A percentile compares a stretch with the other conserved stretches of the same genome.
phyloP scores from a whole-genome alignment of 2,797 vertebrate species.

The Cottoperca gobio region DNA sequence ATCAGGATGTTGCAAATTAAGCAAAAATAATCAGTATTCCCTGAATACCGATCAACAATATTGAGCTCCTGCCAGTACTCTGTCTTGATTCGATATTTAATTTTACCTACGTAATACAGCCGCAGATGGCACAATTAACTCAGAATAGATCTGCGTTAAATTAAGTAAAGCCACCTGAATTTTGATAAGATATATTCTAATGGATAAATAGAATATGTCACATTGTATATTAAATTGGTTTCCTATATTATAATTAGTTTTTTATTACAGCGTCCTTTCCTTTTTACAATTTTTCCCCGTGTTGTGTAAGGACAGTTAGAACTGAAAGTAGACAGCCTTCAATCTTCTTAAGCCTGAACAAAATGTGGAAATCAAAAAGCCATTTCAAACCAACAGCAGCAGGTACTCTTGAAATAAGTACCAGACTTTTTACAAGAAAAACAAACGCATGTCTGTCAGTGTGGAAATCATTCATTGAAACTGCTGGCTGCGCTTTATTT shows the following conservation, averaged over 20 bases:
- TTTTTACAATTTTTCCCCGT: not conserved
- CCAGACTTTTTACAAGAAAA: not conserved
- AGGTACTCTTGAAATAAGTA: conserved; percentile 8
- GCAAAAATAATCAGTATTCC: conserved; percentile 1
- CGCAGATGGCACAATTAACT: conserved; percentile 1
- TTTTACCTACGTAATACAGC: not conserved
- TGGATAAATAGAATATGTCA: not conserved
- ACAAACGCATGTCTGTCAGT: not conserved
- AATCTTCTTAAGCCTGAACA: conserved; percentile 4
- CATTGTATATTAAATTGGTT: not conserved
- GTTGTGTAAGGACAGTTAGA: conserved; percentile 12
- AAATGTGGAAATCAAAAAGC: conserved; percentile 36
- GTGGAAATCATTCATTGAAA: conserved; percentile 38
- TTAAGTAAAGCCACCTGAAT: not conserved
- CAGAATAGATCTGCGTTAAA: not conserved
- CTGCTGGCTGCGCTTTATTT: conserved; percentile 15
- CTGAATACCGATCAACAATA: not conserved
- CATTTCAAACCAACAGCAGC: not conserved
- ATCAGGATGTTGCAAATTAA: conserved; percentile 12
- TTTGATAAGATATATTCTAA: not conserved
- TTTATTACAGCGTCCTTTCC: not conserved
- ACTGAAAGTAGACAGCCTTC: not conserved
- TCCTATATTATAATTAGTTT: not conserved
- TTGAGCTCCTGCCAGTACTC: not conserved
- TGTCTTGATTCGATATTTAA: not conserved